Base-by-base conservation (phyloP, 2,888 invertebrate species). In the Drosophila neonasuta region DNA sequence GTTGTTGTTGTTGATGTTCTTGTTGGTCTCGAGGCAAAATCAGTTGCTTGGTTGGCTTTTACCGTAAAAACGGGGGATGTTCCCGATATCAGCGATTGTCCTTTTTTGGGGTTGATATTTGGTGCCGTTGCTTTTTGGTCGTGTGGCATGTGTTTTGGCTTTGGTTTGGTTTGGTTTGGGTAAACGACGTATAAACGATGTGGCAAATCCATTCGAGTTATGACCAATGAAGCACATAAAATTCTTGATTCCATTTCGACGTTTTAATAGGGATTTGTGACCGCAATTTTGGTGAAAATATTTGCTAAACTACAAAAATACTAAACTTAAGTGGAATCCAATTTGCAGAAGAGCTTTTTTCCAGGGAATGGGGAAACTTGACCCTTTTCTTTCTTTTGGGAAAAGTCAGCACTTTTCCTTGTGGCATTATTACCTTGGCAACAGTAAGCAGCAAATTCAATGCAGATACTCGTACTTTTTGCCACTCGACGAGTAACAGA, bases 151-250 rank as follows among this genome's bases (percentile, higher is more conserved):
- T 36, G 36, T n/a, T 36, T 36, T 36, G 36, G 36, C n/a, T 24
- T 24, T 24, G 24, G 10, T 32, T 32, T 32, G 50, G 51, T 32
- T 32, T 32, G 50, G 51, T 17, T 29, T 51, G 59, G 54, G 20
- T 61, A 80, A 80, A 75, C 70, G 83, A 61, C 52, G 77, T 75
- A 72, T 73, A 82, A 74, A 80, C 80, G 80, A 80, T 62, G 80
- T 80, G 80, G 59, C 70, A 80, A 79, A 80, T 70, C 77, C 65
- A 63, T 48, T 56, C 46, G 41, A 41, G 51, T 44, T 73, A 67
- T 55, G 50, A 44, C 74, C 74, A 74, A 74, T 74, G 74, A 61
- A 61, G 74, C 74, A 57, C 20, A 74, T 67, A 64, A 60, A 74
- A 64, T 63, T 57, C 39, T 63, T 74, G 74, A 74, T 74, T 72